A percentile compares a stretch with the other conserved stretches of the same genome.
phyloP scores from a whole-genome alignment of 2,797 vertebrate species.

The Anniella stebbinsi region DNA sequence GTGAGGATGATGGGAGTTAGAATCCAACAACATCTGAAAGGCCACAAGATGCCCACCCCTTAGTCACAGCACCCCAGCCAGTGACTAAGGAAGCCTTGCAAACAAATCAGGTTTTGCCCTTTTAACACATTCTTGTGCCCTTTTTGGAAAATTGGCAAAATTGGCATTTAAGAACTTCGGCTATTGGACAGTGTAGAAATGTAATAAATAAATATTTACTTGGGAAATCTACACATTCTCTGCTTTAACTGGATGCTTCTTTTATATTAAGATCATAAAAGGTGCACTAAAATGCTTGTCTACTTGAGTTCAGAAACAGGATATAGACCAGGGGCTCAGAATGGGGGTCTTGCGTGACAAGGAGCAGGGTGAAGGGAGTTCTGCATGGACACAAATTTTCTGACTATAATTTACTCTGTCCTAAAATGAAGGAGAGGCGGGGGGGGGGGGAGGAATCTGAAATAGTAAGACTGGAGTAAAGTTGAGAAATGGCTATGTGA shows the following conservation, averaged over 20 bases:
- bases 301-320: background rate
- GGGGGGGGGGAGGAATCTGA: background rate
- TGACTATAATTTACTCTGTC: background rate
- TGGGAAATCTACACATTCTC: background rate
- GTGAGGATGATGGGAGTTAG: too few relatives aligned
- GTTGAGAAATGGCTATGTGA: background rate
- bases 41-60: too few relatives aligned
- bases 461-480: too few relatives aligned
- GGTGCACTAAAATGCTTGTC: background rate
- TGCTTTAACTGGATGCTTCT: background rate
- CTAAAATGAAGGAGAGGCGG: background rate
- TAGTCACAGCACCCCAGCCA: background rate
- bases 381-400: background rate
- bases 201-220: background rate
- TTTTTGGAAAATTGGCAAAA: background rate
- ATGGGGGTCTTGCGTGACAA: background rate
- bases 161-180: background rate
- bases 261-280: background rate
- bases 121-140: background rate
- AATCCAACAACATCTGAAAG: too few relatives aligned
- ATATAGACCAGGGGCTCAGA: background rate
- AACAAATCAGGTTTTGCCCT: background rate
- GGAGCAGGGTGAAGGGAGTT: background rate
- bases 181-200: too few relatives aligned
- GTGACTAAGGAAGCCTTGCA: background rate